Evolutionary conservation across 2,888 invertebrate genomes (phyloP), one percentile per base, ranked within the genome.

Genomic region (Metopia argyrocephala): DNA sequence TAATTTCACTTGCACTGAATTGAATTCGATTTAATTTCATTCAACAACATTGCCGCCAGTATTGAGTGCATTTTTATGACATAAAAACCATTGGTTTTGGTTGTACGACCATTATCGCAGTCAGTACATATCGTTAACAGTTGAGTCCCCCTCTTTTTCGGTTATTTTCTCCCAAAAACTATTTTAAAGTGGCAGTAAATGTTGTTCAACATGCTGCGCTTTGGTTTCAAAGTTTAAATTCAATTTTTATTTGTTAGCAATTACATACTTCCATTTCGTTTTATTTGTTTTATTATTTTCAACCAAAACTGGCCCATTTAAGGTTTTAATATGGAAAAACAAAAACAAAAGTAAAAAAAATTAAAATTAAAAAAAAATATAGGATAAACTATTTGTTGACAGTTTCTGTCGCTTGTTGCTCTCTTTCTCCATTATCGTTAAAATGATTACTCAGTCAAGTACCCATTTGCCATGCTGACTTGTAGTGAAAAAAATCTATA

Each of bases 391-490:
- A 0, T 65, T 59, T 54, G 46, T 54, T 59, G 65, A 28, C 56
- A 52, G 45, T 56, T 50, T 62, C 9, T 23, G 6, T n/a, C 52
- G 56, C 15, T 74, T 57, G 68, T 69, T 79, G 74, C 38, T 62
- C 27, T 15, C 45, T 38, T 57, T 79, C n/a, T n/a, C 78, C 78
- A 69, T 79, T 79, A 74, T 64, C 78, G 73, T 31, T 69, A 31
- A 62, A 78, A 56, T 73, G 27, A 46, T 15, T 48, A 54, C 59
- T 45, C 59, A 45, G 45, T 62, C 54, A 68, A 21, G 28, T 52
- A 23, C 18, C 48, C 48, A 15, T 9, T 48, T 46, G 31, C 57
- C 31, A 25, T 66, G 54, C 54, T 66, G 23, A 45, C 2, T 52
- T n/a, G 65, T 21, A n/a, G 48, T 48, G n/a, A 48, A 48, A 20